Base-by-base conservation (phyloP, 92 coral and sea anemone species). In the Epizoanthus scotinus region DNA sequence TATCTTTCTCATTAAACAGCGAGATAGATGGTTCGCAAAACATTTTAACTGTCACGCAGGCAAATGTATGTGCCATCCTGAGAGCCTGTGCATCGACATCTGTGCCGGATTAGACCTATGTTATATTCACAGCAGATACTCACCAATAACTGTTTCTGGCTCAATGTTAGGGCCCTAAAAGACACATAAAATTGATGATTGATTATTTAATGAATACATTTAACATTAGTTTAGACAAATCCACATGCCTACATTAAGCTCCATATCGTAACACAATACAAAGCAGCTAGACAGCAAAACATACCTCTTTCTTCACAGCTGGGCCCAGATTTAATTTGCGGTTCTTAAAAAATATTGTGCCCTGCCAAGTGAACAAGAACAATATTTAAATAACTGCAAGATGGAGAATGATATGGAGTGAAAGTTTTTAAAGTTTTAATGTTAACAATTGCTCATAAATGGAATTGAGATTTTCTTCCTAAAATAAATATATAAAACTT, bases 241-340 rank as follows among this genome's bases (percentile, higher is more conserved):
- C 28, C 28, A 67, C 27, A 15, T 17, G 44, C 10, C 22, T 42
- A 27, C 14, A 3, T 24, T n/a, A 3, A 31, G 1, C 8, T 5
- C 17, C 47, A 70, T 27, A 20, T 47, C 12, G 52, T 2, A 27
- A 42, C 14, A 47, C 9, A 8, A 12, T 47, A 70, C 3, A 5
- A 7, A 31, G 5, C 18, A 12, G n/a, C n/a, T n/a, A n/a, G 17
- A 62, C 13, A 0, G 13, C 19, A 20, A 38, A 4, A 40, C 68
- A 59, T 55, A 81, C 77, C 64, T 88, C 92, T 57, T 91, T 91
- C 59, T 84, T 91, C 0, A 91, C 95, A 0, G 95, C 95, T 13
- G 95, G 95, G 12, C 95, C 95, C 54, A 91, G 84, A 31, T 91
- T 91, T 1, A 91, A 56, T 26, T 91, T 89, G 14, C 86, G 89